Conservation (phyloP, 2,797 vertebrate genomes). For the Microchirus variegatus region DNA sequence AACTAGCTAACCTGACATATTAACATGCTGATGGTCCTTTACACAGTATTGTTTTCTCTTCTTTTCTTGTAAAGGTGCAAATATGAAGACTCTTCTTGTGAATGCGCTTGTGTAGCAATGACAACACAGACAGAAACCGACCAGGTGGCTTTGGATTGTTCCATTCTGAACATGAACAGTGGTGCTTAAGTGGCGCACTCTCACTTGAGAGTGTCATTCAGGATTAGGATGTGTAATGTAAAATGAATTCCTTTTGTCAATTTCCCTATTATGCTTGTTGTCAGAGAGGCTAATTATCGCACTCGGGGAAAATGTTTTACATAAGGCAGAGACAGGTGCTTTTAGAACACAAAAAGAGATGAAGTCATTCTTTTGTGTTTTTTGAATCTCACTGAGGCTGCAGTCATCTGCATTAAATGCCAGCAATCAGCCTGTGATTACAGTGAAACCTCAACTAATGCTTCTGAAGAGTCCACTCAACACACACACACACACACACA, state of each 20-base stretch:
- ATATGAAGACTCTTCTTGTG: slow-evolving; percentile 8
- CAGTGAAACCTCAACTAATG: slow-evolving; percentile 69
- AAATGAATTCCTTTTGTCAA: slow-evolving; percentile 53
- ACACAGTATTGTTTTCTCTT: too few relatives aligned
- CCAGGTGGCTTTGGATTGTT: slow-evolving; percentile 49
- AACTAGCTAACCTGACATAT: too few relatives aligned
- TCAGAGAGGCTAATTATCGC: slow-evolving; percentile 64
- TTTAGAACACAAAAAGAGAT: slow-evolving; percentile 13
- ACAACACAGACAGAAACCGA: slow-evolving; percentile 12
- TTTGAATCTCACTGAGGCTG: too few relatives aligned
- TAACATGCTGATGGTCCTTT: too few relatives aligned
- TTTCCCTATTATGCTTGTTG: slow-evolving; percentile 48
- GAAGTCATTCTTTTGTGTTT: slow-evolving; percentile 50
- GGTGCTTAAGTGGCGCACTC: slow-evolving; percentile 45
- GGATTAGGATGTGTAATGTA: slow-evolving; percentile 42
- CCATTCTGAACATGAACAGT: slow-evolving; percentile 42
- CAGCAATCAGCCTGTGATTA: slow-evolving; percentile 65
- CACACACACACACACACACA: slow-evolving; percentile 7
- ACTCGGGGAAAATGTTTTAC: slow-evolving; percentile 60
- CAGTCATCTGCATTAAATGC: slow-evolving; percentile 62
- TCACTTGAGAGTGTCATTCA: slow-evolving; percentile 48
- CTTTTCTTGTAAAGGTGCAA: too few relatives aligned
- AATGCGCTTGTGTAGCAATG: slow-evolving; percentile 59
- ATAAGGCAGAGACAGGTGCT: slow-evolving; percentile 56
- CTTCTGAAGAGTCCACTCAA: slow-evolving; percentile 69